These are phyloP conservation scores for Laspeyria flexula DNA, from an alignment of 2,888 invertebrate species.

Conservation along the genomic window DNA sequence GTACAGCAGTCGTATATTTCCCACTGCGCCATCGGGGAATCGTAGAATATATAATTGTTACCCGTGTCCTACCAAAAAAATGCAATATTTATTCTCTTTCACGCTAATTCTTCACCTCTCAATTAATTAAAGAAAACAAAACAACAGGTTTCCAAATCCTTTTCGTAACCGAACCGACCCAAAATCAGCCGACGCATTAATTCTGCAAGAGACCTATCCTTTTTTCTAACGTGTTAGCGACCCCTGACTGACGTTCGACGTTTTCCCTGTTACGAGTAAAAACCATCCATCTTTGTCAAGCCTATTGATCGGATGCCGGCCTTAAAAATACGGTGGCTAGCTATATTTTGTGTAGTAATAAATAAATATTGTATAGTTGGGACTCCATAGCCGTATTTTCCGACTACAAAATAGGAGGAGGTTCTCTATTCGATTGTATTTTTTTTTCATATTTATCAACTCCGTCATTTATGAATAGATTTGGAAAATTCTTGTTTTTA, in stretches of 20 bases:
- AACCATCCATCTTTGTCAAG: conserved; percentile 31
- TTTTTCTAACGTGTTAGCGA: conserved; percentile 2
- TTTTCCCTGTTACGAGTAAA: conserved; percentile 7
- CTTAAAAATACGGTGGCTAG: neutral
- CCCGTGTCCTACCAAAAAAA: too few species aligned
- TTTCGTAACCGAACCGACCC: neutral
- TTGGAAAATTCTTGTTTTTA: too few species aligned
- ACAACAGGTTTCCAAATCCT: neutral
- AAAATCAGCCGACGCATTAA: conserved; percentile 3
- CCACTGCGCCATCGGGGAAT: too few species aligned
- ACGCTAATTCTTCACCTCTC: neutral
- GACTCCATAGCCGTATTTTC: neutral
- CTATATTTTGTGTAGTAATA: neutral
- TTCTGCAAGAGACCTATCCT: conserved; percentile 9
- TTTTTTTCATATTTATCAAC: too few species aligned
- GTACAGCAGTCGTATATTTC: too few species aligned
- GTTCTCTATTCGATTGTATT: too few species aligned
- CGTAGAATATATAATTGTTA: too few species aligned
- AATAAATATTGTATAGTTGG: neutral
- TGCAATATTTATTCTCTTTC: too few species aligned
- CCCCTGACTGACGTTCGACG: conserved; percentile 8
- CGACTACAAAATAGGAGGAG: too few species aligned
- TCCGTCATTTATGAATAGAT: too few species aligned
- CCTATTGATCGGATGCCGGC: conserved; percentile 1
- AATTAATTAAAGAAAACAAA: neutral